Evolutionary conservation across 2,888 invertebrate genomes (phyloP).

Genomic region (Torymus tubicola): DNA sequence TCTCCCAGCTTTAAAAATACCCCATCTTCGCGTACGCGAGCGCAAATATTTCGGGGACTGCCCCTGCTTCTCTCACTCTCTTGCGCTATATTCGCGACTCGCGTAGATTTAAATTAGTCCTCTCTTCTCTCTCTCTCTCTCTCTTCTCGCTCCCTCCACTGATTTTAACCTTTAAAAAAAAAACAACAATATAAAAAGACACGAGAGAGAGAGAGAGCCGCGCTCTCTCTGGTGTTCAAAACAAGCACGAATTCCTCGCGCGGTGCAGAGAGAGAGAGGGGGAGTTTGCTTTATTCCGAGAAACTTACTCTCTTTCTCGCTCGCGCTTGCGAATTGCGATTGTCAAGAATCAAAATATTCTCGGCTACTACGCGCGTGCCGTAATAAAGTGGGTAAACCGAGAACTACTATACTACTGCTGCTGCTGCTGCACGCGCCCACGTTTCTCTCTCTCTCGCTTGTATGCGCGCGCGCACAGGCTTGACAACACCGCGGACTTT

Average conservation of each 20-base stretch:
- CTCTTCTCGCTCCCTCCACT: too few species aligned
- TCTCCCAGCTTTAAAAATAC: conserved; percentile 46
- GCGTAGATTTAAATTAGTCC: background rate
- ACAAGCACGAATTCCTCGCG: background rate
- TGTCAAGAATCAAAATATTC: conserved; percentile 53
- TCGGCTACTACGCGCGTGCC: background rate
- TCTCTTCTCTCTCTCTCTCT: too few species aligned
- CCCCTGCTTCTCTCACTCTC: background rate
- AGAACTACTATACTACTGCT: background rate
- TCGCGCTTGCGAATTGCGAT: background rate
- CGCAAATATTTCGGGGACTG: conserved; percentile 18
- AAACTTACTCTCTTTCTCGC: background rate
- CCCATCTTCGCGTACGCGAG: conserved; percentile 10
- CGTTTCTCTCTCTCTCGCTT: conserved; percentile 6
- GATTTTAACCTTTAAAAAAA: too few species aligned
- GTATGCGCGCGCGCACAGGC: background rate
- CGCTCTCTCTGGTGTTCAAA: background rate
- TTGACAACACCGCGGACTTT: conserved; percentile 39
- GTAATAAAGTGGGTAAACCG: conserved; percentile 29
- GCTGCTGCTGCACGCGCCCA: background rate
- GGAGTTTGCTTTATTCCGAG: conserved; percentile 36
- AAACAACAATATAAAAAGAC: too few species aligned
- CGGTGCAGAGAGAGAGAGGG: background rate
- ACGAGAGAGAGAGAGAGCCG: conserved; percentile 4
- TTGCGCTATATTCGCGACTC: background rate